Evolutionary conservation across 2,888 invertebrate species (phyloP), one percentile per base, ranked within the genome.

Genomic region (Polydrusus tereticollis): DNA sequence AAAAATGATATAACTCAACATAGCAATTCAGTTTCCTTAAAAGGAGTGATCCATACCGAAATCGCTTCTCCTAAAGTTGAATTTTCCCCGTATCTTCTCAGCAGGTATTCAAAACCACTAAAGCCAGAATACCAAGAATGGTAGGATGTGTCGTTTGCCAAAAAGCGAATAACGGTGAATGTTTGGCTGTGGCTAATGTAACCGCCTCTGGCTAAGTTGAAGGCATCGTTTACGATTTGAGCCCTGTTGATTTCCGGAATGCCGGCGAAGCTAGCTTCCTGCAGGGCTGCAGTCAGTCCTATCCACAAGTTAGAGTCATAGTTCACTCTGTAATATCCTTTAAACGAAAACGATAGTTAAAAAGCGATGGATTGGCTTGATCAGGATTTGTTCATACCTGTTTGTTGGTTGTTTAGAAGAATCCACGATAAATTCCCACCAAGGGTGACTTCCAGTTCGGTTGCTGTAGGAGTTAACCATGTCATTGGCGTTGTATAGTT

Each of bases 211-310:
- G 91, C 92, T 63, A 92, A 83, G 76, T 89, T 90, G 73, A 91
- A 88, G 3, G 91, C 86, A 82, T 97, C 96, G 77, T 94, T 93
- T 0, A 96, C 84, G 10, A 92, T 80, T 72, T 95, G 93, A 0
- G 93, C 94, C 47, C 95, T 88, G 83, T 93, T 94, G 10, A 91
- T 78, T 0, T 88, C 82, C 70, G 89, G 87, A 64, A 94, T 91
- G 0, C 78, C 80, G 0, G 59, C 45, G 52, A 87, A 86, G 72
- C 87, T 84, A 0, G 88, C 83, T 0, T 73, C 77, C 8, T 81
- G 79, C 52, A 92, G 81, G 8, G 86, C 88, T 0, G 78, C 76
- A 0, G 86, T 83, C 3, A 93, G 81, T 0, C 89, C 86, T 0
- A 86, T 80, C 93, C 93, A 94, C 81, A 93, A 93, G 57, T 84